Percentiles rank a stretch among this genome's conserved stretches.
Conservation (phyloP, 2,113 vertebrate species). For the Callocephalon fimbriatum region DNA sequence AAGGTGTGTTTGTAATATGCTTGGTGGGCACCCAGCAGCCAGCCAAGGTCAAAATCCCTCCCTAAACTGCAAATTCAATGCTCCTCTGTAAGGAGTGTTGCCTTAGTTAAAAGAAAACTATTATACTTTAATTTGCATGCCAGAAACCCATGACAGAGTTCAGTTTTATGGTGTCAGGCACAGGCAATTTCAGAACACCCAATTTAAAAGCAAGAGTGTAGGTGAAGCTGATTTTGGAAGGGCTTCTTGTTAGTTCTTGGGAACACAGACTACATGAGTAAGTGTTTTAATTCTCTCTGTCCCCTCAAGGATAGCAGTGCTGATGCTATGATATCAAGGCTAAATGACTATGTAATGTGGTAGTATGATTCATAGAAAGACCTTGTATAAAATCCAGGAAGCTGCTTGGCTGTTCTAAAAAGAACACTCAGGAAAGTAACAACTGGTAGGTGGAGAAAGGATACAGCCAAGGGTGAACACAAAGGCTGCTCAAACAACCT, state of each 20-base stretch:
- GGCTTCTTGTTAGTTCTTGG: background rate
- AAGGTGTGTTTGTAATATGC: fast-evolving
- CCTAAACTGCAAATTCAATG: background rate
- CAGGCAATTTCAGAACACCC: background rate
- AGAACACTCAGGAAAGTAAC: background rate
- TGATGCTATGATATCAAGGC: background rate
- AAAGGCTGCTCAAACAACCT: background rate
- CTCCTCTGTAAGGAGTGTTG: background rate
- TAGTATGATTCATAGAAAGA: background rate
- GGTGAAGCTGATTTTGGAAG: conserved; percentile 1
- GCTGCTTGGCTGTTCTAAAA: background rate
- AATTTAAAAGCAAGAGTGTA: background rate
- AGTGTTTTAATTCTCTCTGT: background rate
- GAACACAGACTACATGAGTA: background rate
- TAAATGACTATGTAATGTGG: background rate
- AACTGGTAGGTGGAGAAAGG: background rate
- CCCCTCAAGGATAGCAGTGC: background rate
- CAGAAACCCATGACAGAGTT: background rate
- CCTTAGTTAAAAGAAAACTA: background rate
- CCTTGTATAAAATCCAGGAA: background rate
- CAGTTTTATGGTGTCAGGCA: background rate
- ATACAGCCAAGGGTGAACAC: background rate
- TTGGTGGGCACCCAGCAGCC: background rate
- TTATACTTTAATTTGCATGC: background rate
- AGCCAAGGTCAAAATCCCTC: background rate